Percentiles rank a stretch among this genome's conserved stretches.
These are phyloP conservation scores for Zele albiditarsus DNA, from an alignment of 2,888 invertebrate genomes.

Conservation along the genomic window DNA sequence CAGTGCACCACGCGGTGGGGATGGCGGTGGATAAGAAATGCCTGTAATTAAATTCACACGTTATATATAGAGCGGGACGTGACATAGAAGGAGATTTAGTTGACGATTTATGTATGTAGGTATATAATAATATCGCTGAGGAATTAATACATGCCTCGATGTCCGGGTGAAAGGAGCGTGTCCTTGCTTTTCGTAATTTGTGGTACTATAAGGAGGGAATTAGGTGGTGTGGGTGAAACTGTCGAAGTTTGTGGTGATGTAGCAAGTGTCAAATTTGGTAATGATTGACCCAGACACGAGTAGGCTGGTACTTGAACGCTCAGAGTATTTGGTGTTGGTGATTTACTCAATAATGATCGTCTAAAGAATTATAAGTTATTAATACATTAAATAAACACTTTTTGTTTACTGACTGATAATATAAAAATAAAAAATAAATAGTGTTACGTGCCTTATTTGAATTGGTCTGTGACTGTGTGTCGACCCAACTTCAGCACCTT, in stretches of 20 bases:
- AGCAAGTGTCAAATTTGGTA: conserved; percentile 81
- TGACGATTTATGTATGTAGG: not conserved
- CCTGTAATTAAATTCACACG: conserved; percentile 70
- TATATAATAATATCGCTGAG: not conserved
- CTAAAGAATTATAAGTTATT: conserved; percentile 54
- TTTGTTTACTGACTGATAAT: not conserved
- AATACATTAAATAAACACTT: not conserved
- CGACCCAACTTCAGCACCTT: conserved; percentile 64
- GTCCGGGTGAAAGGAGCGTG: conserved; percentile 70
- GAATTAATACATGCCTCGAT: conserved; percentile 63
- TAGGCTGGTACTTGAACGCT: conserved; percentile 81
- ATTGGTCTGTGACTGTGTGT: conserved; percentile 67
- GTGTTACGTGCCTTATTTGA: conserved; percentile 62
- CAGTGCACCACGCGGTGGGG: conserved; percentile 76
- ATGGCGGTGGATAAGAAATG: conserved; percentile 88
- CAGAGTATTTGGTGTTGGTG: conserved; percentile 81
- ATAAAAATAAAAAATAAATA: not conserved
- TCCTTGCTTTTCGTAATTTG: conserved; percentile 73
- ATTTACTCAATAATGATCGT: conserved; percentile 71
- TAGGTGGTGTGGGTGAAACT: conserved; percentile 71
- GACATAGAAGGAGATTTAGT: not conserved
- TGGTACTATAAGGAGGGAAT: conserved; percentile 72
- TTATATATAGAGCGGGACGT: conserved; percentile 36
- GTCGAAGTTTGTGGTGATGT: conserved; percentile 71
- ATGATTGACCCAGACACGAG: conserved; percentile 83